These are phyloP conservation scores for Chaetorhynchus papuensis DNA, from an alignment of 2,113 vertebrate species.

Conservation along the genomic window DNA sequence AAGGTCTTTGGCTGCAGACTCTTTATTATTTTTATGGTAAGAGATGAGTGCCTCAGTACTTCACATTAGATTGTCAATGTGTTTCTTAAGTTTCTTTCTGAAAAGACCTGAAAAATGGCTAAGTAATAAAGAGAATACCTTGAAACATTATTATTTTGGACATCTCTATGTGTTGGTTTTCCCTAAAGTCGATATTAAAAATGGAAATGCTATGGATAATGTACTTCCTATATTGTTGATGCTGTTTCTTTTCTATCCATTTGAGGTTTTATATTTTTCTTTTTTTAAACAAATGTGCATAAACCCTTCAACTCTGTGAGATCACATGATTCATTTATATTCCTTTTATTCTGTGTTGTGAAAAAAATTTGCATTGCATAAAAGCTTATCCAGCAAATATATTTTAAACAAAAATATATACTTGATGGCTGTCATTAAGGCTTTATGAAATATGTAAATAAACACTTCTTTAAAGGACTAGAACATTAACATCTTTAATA, in stretches of 20 bases:
- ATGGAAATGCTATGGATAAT: neutral
- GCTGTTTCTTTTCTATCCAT: neutral
- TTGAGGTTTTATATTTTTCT: neutral
- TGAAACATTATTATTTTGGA: neutral
- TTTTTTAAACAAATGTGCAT: neutral
- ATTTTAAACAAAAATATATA: neutral
- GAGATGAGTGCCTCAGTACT: neutral
- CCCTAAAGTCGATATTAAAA: neutral
- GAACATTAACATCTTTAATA: neutral
- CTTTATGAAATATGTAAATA: neutral
- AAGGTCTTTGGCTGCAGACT: neutral
- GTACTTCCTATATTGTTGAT: neutral
- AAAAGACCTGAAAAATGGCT: neutral
- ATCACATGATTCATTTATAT: accelerated
- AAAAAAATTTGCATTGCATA: neutral
- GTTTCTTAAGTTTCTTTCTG: neutral
- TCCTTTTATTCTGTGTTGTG: neutral
- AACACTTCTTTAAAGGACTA: neutral
- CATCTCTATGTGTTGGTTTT: neutral
- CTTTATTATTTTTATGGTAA: neutral
- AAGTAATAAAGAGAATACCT: neutral
- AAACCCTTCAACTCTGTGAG: neutral
- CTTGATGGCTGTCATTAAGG: neutral
- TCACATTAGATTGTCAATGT: neutral
- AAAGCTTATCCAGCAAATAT: neutral